Evolutionary conservation across 1,140 invertebrate species (phyloP).

Genomic region (Tetranychus cinnabarinus): DNA sequence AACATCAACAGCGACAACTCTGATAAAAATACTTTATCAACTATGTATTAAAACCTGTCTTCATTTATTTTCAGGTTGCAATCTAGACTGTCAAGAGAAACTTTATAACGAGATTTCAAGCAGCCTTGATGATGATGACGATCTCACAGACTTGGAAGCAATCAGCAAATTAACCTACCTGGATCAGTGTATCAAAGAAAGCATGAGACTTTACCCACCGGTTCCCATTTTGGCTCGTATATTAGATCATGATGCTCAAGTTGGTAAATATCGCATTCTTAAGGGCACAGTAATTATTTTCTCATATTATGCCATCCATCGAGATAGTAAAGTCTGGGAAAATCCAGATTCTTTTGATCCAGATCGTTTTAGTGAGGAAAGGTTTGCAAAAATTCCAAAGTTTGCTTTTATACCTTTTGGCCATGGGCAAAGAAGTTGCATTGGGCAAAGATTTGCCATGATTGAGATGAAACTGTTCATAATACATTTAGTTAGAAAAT

Average conservation of each 20-base stretch:
- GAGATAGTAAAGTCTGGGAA: constrained; percentile 15
- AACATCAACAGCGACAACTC: no score
- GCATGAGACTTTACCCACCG: neutral
- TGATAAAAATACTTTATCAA: no score
- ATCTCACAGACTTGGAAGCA: neutral
- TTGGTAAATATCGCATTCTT: constrained; percentile 44
- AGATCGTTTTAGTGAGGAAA: constrained; percentile 37
- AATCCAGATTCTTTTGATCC: constrained; percentile 60
- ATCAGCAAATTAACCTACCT: neutral
- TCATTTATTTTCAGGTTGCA: no score
- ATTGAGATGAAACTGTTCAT: neutral
- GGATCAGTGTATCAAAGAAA: neutral
- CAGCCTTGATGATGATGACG: neutral
- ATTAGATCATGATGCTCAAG: neutral
- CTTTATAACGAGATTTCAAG: neutral
- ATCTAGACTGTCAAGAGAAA: neutral
- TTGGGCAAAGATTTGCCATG: neutral
- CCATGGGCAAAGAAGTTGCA: neutral
- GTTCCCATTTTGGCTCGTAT: neutral
- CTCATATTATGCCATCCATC: neutral
- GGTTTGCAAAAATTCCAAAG: constrained; percentile 20
- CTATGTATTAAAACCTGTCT: no score
- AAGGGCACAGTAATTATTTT: constrained; percentile 41
- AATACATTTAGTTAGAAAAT: neutral
- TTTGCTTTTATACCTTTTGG: constrained; percentile 11